Evolutionary conservation across 2,113 vertebrate species (phyloP), one percentile per base, ranked within the genome.

Genomic region (Ictalurus furcatus): DNA sequence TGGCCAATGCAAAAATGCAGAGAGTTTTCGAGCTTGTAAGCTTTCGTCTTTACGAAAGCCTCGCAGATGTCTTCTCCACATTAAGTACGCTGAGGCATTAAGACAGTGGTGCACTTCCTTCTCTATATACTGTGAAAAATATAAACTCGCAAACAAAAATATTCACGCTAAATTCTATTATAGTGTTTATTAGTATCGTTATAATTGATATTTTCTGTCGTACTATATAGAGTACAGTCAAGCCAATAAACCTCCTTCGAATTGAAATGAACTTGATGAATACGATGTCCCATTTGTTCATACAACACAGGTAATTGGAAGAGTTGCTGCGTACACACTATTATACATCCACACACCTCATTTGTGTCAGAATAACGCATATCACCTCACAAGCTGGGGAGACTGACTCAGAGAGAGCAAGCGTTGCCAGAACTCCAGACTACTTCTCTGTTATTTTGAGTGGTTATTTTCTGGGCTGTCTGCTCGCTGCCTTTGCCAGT

Each of bases 381-480:
- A 86, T 84, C 87, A 59, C 88, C 89, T 80, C 61, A 63, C 34
- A 59, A 84, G 80, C 85, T 56, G 69, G 76, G 82, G 80, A 80
- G 89, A 87, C 54, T 87, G 89, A 79, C 81, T 89, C 76, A 69
- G 54, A 48, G 63, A 81, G 52, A 81, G 78, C 48, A 30, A 89
- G 76, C 63, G 48, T 76, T 85, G 87, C 86, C 88, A 87, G 80
- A 84, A 88, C 87, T 89, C 85, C 63, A 87, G 84, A 88, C 83
- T 86, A 59, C 30, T 63, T 61, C 84, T 69, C 86, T 61, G 81
- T 88, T 89, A 89, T 90, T 89, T 88, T 84, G 88, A 90, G 83
- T 81, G 85, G 89, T 89, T 91, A 90, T 91, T 91, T 91, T 90
- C 92, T 88, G 80, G 88, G 89, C 89, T 90, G 90, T 89, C 92